Base-by-base conservation (phyloP, 2,888 invertebrate genomes). In the Protophormia terraenovae region DNA sequence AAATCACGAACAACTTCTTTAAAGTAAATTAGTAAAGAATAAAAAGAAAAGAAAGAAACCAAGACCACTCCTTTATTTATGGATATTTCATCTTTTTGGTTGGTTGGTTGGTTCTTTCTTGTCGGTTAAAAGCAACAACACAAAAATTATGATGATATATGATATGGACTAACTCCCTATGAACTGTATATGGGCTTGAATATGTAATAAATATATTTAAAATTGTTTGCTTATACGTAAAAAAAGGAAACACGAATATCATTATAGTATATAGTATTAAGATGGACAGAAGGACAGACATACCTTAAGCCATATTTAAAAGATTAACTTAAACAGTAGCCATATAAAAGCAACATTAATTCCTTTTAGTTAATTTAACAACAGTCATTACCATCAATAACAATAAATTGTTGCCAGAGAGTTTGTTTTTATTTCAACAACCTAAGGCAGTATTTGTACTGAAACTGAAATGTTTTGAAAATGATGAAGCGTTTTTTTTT, bases 351-450 rank as follows among this genome's bases (percentile, higher is more conserved):
- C 64, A 22, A 22, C 41, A 71, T 45, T 72, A 64, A 80, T 64
- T 66, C 53, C 69, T 53, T 69, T 73, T 60, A 45, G 60, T 55
- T 69, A 76, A 71, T 76, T 76, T 64, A 64, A 76, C 81, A 78
- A 55, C 73, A 67, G 53, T 72, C 67, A 78, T 78, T 71, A 81
- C 38, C 81, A 82, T 75, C 85, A 82, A 78, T 78, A 82, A 75
- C 62, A 78, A 78, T 75, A 82, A 85, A 69, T 77, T 78, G 50
- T 64, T 80, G 69, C 55, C 35, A 19, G 47, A 29, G 22, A 5
- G 27, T 47, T 66, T 47, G 12, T 22, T 19, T 38, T 32, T 19
- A 10, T 19, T 41, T 8, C 41, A 41, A 41, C 41, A n/a, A 14
- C n/a, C 41, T 12, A 32, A 32, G n/a, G n/a, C n/a, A n/a, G n/a